Evolutionary conservation across 2,113 vertebrate genomes (phyloP).

Genomic region (Acrocephalus kingi): DNA sequence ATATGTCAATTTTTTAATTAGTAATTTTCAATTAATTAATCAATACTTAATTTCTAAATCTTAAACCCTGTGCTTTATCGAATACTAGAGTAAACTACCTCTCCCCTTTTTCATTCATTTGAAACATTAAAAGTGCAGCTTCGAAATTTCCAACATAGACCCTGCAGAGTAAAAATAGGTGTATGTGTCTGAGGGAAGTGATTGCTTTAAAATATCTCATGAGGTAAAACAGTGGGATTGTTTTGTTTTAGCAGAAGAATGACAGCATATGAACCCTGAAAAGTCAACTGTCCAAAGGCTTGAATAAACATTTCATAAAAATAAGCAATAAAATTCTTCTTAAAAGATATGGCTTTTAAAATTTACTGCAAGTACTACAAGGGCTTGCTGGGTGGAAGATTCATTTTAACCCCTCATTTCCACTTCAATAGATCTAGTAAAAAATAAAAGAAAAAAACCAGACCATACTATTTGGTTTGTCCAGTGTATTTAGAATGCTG

Average conservation of each 20-base stretch:
- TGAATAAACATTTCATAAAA: neutral
- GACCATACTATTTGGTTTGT: neutral
- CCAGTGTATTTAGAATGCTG: neutral
- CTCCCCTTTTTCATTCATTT: neutral
- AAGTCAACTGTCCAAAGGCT: neutral
- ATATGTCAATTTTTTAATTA: neutral
- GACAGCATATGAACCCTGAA: neutral
- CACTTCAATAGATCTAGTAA: neutral
- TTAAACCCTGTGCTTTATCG: neutral
- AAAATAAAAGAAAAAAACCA: neutral
- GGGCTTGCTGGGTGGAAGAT: neutral
- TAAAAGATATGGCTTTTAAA: neutral
- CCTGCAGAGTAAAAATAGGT: neutral
- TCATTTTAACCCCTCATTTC: neutral
- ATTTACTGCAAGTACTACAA: neutral
- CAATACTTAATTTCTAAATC: neutral
- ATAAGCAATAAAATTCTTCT: neutral
- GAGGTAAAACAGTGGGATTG: neutral
- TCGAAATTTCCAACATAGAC: neutral
- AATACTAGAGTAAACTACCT: neutral
- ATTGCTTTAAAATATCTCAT: neutral
- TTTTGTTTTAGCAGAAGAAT: neutral
- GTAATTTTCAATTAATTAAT: neutral
- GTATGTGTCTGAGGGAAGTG: rapidly evolving
- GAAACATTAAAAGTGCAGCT: neutral